Percentiles rank a stretch among this genome's conserved stretches.
phyloP scores from a whole-genome alignment of 2,888 invertebrate species.

The Hypena proboscidalis region DNA sequence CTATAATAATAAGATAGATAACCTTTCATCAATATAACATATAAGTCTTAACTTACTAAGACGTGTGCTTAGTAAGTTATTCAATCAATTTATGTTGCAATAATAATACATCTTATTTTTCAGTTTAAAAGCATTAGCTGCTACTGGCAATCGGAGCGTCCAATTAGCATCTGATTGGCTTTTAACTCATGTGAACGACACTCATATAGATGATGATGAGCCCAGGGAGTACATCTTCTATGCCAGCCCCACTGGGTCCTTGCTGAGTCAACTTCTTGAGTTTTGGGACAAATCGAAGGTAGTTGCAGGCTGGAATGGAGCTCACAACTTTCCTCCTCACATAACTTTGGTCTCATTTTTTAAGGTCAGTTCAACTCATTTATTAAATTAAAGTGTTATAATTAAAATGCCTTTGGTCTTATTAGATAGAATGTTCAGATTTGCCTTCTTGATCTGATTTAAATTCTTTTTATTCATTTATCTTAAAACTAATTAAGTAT shows the following conservation, averaged over 20 bases:
- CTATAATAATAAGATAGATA: too few relatives aligned
- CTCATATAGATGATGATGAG: conserved; percentile 89
- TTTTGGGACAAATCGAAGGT: conserved; percentile 92
- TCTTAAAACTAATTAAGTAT: too few relatives aligned
- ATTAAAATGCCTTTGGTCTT: neutral
- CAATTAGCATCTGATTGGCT: conserved; percentile 97
- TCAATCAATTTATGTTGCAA: conserved; percentile 13
- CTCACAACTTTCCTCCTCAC: conserved; percentile 95
- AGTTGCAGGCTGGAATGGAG: conserved; percentile 94
- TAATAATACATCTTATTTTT: conserved; percentile 41
- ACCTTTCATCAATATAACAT: too few relatives aligned
- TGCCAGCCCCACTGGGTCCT: conserved; percentile 92
- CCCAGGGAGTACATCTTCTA: conserved; percentile 95
- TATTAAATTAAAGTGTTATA: neutral
- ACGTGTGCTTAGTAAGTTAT: too few relatives aligned
- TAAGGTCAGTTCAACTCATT: conserved; percentile 82
- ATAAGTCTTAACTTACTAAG: too few relatives aligned
- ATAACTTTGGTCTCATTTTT: conserved; percentile 96
- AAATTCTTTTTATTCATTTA: too few relatives aligned
- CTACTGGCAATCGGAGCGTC: conserved; percentile 94
- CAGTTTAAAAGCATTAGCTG: conserved; percentile 95
- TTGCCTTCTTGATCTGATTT: too few relatives aligned
- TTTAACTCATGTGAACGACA: conserved; percentile 94
- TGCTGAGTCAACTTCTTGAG: conserved; percentile 89
- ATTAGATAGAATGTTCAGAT: too few relatives aligned